Evolutionary conservation across 2,113 vertebrate genomes (phyloP).

Genomic region (Catharus bicknelli): DNA sequence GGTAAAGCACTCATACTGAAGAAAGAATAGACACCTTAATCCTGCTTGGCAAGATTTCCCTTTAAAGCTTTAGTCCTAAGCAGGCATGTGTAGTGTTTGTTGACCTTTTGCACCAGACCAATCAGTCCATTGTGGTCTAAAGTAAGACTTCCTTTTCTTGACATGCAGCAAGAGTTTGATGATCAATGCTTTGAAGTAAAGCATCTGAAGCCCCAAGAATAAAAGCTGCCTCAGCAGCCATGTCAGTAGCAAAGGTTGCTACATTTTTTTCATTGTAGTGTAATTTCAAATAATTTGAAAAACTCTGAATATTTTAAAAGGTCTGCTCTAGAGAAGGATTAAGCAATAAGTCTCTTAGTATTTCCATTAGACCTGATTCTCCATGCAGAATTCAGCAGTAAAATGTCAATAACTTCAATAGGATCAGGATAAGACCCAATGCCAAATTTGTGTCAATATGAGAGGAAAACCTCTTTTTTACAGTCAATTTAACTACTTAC

Average conservation of each 20-base stretch:
- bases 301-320: background rate
- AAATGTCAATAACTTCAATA: background rate
- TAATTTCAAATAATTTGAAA: background rate
- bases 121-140: slow-evolving; percentile 45
- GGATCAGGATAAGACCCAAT: background rate
- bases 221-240: slow-evolving; percentile 22
- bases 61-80: slow-evolving; percentile 27
- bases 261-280: background rate
- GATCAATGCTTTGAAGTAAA: slow-evolving; percentile 37
- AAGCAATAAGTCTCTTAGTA: background rate
- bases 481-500: background rate
- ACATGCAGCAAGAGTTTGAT: slow-evolving; percentile 38
- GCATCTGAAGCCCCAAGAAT: slow-evolving; percentile 24
- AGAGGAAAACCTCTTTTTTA: background rate
- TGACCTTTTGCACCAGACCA: slow-evolving; percentile 60
- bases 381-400: background rate
- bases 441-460: background rate
- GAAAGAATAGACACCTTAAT: slow-evolving; percentile 42
- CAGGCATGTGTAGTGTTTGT: slow-evolving; percentile 39
- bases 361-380: background rate
- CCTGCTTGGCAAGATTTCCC: slow-evolving; percentile 29
- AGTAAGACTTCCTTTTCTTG: slow-evolving; percentile 65
- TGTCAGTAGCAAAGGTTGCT: background rate
- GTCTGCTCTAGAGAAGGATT: background rate
- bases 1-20: background rate